Base-by-base conservation (phyloP, 1,140 invertebrate species). In the Leptonema lineaticorne region DNA sequence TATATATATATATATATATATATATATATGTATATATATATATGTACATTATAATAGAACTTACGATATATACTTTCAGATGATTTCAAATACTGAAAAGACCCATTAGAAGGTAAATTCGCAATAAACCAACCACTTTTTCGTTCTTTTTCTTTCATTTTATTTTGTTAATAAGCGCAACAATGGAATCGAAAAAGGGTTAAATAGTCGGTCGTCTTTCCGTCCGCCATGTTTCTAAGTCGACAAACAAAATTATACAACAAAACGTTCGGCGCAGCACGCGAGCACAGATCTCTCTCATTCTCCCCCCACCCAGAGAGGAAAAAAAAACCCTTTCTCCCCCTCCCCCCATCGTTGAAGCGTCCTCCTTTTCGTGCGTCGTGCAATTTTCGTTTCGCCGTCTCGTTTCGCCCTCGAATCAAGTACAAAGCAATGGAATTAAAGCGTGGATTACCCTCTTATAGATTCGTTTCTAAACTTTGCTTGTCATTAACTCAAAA, bases 391-490 rank as follows among this genome's bases (percentile, higher is more conserved):
- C n/a, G n/a, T n/a, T n/a, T n/a, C n/a, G n/a, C n/a, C n/a, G n/a
- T n/a, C n/a, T n/a, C n/a, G n/a, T n/a, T n/a, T 71, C 66, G 41
- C 26, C 63, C 60, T 45, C 58, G 70, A 72, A 72, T 72, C 70
- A 69, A 68, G 67, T 66, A 72, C 70, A 72, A 72, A 72, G 70
- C 70, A 68, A 69, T 72, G 70, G 70, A 72, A 72, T 72, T 72
- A 72, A 69, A 67, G 70, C 70, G 58, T 63, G 67, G 70, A 72
- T 72, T 72, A 72, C 70, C 70, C 70, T 72, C 70, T 72, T 72
- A 72, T 72, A 72, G 70, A 72, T 72, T 72, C 70, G 70, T 72
- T 72, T 67, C 70, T 56, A 72, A 72, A 72, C 70, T 72, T 72
- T 72, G 68, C 70, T 72, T 72, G 70, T 72, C 70, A 72, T 72